phyloP scores from a whole-genome alignment of 2,113 vertebrate genomes.

The Pseudolaguvia tuberculata region DNA sequence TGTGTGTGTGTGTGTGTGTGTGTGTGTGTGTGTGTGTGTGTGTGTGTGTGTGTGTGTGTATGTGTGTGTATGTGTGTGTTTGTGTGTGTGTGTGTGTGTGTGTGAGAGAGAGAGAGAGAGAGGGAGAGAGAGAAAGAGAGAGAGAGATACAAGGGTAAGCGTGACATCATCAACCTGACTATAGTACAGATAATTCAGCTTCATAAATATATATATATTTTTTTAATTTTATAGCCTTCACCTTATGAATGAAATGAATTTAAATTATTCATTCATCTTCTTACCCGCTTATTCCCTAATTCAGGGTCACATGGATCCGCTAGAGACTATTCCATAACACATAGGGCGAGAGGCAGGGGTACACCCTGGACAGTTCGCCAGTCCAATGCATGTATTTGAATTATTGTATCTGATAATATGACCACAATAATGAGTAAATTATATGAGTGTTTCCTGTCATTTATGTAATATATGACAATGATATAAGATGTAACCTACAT shows the following conservation, averaged over 20 bases:
- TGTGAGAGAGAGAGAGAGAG: slow-evolving; percentile 24
- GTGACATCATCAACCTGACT: slow-evolving; percentile 37
- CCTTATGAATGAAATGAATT: not conserved
- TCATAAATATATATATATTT: slow-evolving; percentile 20
- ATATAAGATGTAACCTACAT: not conserved
- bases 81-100: too few species aligned
- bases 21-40: too few species aligned
- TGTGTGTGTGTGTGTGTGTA: too few species aligned
- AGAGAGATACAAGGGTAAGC: slow-evolving; percentile 27
- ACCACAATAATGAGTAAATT: not conserved
- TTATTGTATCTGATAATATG: not conserved
- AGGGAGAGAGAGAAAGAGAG: slow-evolving; percentile 2
- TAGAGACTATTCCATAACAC: too few species aligned
- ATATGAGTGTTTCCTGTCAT: not conserved
- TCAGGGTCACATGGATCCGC: too few species aligned
- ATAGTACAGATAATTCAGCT: not conserved
- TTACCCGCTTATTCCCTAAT: too few species aligned
- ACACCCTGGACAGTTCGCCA: too few species aligned
- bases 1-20: too few species aligned
- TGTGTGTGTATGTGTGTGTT: too few species aligned
- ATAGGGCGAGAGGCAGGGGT: too few species aligned
- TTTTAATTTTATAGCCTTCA: not conserved
- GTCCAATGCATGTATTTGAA: too few species aligned
- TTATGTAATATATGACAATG: not conserved
- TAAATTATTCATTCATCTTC: too few species aligned